These are phyloP conservation scores for Onychostoma macrolepis DNA, from an alignment of 2,113 vertebrate genomes.

Conservation along the genomic window DNA sequence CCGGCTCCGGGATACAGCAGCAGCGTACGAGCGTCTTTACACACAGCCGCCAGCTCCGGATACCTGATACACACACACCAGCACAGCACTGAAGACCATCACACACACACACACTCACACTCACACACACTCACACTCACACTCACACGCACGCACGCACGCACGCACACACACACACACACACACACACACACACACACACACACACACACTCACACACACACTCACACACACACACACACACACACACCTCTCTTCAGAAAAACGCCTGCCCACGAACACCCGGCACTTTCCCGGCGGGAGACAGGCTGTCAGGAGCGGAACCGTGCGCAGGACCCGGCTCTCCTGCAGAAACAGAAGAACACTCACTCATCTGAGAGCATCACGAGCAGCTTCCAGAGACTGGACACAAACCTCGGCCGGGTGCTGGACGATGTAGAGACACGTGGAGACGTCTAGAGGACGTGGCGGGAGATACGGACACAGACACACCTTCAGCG, in stretches of 20 bases:
- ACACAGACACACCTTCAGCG: conserved; percentile 95
- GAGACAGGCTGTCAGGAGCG: conserved; percentile 90
- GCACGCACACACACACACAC: too few relatives aligned
- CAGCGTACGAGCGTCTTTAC: conserved; percentile 82
- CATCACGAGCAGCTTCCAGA: not conserved
- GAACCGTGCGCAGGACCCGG: conserved; percentile 90
- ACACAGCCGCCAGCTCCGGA: conserved; percentile 87
- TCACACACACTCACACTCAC: too few relatives aligned
- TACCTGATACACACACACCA: conserved; percentile 73
- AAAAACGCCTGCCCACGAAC: conserved; percentile 89
- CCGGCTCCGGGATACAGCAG: conserved; percentile 91
- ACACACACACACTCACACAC: too few relatives aligned
- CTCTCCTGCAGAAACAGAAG: conserved; percentile 81
- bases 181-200: too few relatives aligned
- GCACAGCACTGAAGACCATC: too few relatives aligned
- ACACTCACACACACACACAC: not conserved
- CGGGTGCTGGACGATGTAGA: conserved; percentile 96
- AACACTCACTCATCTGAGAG: not conserved
- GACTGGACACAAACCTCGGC: conserved; percentile 85
- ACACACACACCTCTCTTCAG: conserved; percentile 85
- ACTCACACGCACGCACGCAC: too few relatives aligned
- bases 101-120: not conserved
- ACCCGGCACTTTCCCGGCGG: conserved; percentile 91
- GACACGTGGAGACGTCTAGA: conserved; percentile 85
- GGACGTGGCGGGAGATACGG: conserved; percentile 89